These are phyloP conservation scores for Drosophila affinis DNA, from an alignment of 2,888 invertebrate genomes.

Conservation along the genomic window DNA sequence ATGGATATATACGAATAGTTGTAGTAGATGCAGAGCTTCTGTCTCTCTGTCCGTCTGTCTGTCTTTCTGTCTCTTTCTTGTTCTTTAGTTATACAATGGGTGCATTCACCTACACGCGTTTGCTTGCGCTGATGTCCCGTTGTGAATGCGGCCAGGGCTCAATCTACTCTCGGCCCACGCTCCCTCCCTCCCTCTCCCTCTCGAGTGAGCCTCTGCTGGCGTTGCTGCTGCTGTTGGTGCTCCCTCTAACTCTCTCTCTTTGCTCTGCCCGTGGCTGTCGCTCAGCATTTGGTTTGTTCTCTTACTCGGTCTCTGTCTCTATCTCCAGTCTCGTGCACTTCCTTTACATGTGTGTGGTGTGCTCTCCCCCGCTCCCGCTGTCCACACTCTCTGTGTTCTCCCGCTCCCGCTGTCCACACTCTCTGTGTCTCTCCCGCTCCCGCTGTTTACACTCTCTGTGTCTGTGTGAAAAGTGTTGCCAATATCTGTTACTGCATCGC, in stretches of 20 bases:
- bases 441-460: constrained; percentile 10
- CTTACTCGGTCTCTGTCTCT: background rate
- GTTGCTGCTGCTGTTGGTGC: background rate
- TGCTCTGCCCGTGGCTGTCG: constrained; percentile 44
- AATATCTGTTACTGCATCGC: constrained; percentile 79
- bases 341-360: constrained; percentile 58
- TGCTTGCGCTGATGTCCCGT: constrained; percentile 55
- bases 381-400: constrained; percentile 4
- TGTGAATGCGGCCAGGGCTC: constrained; percentile 56
- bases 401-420: background rate
- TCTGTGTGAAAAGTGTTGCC: constrained; percentile 74
- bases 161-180: constrained; percentile 8
- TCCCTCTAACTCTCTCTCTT: background rate
- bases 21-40: constrained; percentile 49
- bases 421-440: background rate
- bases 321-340: constrained; percentile 59
- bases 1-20: constrained; percentile 1
- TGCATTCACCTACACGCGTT: constrained; percentile 80
- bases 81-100: constrained; percentile 80
- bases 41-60: constrained; percentile 57
- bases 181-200: background rate
- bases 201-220: constrained; percentile 29
- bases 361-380: background rate
- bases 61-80: constrained; percentile 56
- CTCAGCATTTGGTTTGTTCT: constrained; percentile 48